Conservation (phyloP, 2,113 vertebrate species). For the Morone chrysops region DNA sequence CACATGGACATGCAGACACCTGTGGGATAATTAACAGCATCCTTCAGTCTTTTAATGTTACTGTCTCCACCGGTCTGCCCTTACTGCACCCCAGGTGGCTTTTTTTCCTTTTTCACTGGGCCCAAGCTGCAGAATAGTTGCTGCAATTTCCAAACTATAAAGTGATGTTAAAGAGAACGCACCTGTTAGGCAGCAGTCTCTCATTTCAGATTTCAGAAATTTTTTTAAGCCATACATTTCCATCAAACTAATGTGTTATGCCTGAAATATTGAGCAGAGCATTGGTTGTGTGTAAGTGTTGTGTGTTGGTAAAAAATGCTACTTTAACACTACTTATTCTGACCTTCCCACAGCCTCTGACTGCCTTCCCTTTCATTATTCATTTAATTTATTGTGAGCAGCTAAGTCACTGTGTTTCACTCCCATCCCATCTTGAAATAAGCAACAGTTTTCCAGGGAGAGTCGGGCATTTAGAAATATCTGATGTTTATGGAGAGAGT, state of each 20-base stretch:
- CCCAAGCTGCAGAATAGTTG: background rate
- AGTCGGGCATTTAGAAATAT: background rate
- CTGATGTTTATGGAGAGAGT: background rate
- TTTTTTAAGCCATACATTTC: background rate
- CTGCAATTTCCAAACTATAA: background rate
- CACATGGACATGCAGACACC: slow-evolving; percentile 16
- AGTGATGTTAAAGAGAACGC: background rate
- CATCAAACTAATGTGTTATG: background rate
- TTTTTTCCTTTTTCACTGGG: background rate
- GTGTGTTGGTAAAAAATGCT: background rate
- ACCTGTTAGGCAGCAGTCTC: background rate
- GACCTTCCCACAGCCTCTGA: background rate
- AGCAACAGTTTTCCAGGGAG: background rate
- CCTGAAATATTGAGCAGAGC: background rate
- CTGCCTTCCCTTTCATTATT: background rate
- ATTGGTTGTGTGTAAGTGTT: background rate
- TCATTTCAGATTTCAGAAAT: background rate
- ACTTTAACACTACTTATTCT: background rate
- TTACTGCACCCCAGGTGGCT: background rate
- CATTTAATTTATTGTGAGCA: background rate
- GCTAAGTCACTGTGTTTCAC: background rate
- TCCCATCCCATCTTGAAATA: background rate
- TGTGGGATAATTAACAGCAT: slow-evolving; percentile 23
- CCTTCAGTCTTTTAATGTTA: slow-evolving; percentile 32
- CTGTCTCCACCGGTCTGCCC: background rate